Conservation (phyloP, 2,888 invertebrate species). For the Tyria jacobaeae region DNA sequence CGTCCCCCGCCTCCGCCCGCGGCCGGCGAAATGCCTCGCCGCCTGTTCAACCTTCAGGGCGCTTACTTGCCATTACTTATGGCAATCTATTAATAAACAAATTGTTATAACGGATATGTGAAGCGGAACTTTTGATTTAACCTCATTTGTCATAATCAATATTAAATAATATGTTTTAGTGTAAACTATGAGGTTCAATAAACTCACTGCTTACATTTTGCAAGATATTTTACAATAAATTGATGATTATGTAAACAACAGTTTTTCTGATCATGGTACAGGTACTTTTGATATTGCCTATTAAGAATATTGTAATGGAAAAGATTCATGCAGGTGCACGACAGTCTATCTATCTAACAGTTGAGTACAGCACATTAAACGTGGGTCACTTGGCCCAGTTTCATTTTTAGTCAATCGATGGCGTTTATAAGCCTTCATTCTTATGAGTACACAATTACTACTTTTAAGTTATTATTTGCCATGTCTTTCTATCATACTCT, state of each 20-base stretch:
- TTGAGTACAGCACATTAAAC: too few relatives aligned
- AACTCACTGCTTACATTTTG: neutral
- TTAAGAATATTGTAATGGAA: too few relatives aligned
- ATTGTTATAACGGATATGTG: conserved; percentile 80
- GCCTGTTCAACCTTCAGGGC: conserved; percentile 62
- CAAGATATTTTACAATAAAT: neutral
- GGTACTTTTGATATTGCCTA: too few relatives aligned
- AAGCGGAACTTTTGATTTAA: conserved; percentile 64
- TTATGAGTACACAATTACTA: neutral
- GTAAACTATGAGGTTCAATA: conserved; percentile 5
- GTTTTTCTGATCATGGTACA: neutral
- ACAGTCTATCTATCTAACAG: too few relatives aligned
- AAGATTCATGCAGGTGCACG: too few relatives aligned
- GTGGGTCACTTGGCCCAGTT: neutral
- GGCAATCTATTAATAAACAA: conserved; percentile 85
- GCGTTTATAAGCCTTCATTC: neutral
- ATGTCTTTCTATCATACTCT: neutral
- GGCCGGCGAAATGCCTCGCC: conserved; percentile 77
- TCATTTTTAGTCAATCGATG: neutral
- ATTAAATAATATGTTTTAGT: conserved; percentile 37
- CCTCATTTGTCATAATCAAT: conserved; percentile 52
- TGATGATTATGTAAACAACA: neutral
- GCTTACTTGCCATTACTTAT: conserved; percentile 85
- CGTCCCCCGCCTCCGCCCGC: conserved; percentile 77
- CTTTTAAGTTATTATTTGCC: neutral